Percentiles rank a stretch among this genome's conserved stretches.
These are phyloP conservation scores for Sula dactylatra DNA, from an alignment of 2,113 vertebrate species.

Conservation along the genomic window DNA sequence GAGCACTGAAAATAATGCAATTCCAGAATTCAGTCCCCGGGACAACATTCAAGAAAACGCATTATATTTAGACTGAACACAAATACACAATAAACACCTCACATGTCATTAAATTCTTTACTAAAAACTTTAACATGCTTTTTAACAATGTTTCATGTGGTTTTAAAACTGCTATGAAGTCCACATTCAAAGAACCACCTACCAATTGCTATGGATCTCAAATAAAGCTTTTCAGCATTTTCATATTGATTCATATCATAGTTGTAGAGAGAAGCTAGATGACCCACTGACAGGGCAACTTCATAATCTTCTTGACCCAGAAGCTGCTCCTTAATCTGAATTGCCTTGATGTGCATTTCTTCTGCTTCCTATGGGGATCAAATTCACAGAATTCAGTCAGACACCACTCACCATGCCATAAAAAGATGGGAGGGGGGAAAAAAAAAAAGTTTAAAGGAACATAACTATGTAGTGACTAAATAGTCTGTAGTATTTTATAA, in stretches of 20 bases:
- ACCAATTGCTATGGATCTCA: conserved; percentile 98
- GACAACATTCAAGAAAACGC: background rate
- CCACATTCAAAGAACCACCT: background rate
- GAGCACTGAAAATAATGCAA: background rate
- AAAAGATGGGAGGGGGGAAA: background rate
- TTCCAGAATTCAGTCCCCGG: background rate
- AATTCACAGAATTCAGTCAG: background rate
- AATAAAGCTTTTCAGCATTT: conserved; percentile 95
- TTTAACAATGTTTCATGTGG: background rate
- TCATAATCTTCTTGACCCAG: conserved; percentile 98
- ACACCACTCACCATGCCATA: background rate
- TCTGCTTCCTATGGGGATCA: conserved; percentile 87
- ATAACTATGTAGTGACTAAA: rapidly evolving
- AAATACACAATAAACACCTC: background rate
- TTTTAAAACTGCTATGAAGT: rapidly evolving
- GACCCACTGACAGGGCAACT: conserved; percentile 96
- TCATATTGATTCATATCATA: conserved; percentile 99
- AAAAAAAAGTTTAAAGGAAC: background rate
- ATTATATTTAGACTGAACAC: background rate
- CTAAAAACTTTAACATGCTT: background rate
- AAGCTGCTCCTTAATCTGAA: conserved; percentile 98
- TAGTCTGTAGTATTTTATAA: background rate
- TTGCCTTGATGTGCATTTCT: conserved; percentile 99
- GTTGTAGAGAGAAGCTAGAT: conserved; percentile 97
- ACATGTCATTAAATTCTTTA: background rate